These are phyloP conservation scores for Pseudonaja textilis DNA, from an alignment of 2,113 vertebrate species.

Conservation along the genomic window DNA sequence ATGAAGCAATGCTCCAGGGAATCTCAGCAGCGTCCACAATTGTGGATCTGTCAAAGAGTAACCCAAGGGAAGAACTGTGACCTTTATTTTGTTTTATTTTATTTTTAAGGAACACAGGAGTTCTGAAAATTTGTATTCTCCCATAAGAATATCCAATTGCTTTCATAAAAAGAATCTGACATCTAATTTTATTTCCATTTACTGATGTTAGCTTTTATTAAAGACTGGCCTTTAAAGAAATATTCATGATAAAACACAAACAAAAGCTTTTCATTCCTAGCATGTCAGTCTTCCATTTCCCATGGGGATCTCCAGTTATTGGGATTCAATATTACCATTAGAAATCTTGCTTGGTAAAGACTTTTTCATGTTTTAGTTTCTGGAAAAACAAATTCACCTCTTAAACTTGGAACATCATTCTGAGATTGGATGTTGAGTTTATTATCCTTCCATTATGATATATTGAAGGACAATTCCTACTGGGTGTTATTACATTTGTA, in stretches of 20 bases:
- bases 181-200: slow-evolving; percentile 8
- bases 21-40: not conserved
- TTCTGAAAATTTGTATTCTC: slow-evolving; percentile 8
- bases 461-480: not conserved
- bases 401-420: not conserved
- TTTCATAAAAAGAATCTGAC: slow-evolving; percentile 23
- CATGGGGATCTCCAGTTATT: not conserved
- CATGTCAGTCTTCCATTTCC: slow-evolving; percentile 13
- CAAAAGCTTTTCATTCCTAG: slow-evolving; percentile 23
- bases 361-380: slow-evolving; percentile 18
- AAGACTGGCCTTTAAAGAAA: slow-evolving; percentile 20
- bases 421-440: not conserved
- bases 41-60: not conserved
- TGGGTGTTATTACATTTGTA: not conserved
- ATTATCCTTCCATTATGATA: not conserved
- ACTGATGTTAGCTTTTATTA: slow-evolving; percentile 32
- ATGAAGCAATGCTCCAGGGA: not conserved
- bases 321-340: slow-evolving; percentile 17
- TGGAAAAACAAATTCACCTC: not conserved
- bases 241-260: slow-evolving; percentile 25
- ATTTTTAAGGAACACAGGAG: not conserved
- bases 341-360: slow-evolving; percentile 11
- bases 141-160: slow-evolving; percentile 10
- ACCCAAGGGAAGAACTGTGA: not conserved
- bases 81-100: slow-evolving; percentile 2